Conservation (phyloP, 2,888 invertebrate genomes). For the Drosophila parthenogenetica region DNA sequence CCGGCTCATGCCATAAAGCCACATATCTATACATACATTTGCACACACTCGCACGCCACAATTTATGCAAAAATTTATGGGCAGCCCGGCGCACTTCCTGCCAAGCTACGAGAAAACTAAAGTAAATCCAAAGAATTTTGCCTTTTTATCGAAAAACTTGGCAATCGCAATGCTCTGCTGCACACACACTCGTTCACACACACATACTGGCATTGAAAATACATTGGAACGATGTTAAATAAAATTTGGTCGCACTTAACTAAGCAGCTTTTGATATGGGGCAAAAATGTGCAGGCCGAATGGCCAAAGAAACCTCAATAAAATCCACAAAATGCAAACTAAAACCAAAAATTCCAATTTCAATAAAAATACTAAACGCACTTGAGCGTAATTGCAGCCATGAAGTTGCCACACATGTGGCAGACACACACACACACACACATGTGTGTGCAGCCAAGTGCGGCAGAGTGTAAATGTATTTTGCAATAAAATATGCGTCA, state of each 20-base stretch:
- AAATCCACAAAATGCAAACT: constrained; percentile 41
- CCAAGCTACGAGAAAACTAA: constrained; percentile 23
- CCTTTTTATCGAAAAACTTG: constrained; percentile 73
- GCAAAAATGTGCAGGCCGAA: constrained; percentile 26
- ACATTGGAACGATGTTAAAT: constrained; percentile 60
- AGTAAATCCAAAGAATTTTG: constrained; percentile 51
- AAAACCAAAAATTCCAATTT: constrained; percentile 65
- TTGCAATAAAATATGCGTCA: constrained; percentile 70
- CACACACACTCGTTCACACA: constrained; percentile 36
- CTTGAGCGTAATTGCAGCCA: constrained; percentile 78
- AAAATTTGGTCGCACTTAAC: constrained; percentile 65
- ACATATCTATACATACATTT: constrained; percentile 15
- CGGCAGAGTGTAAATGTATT: constrained; percentile 53
- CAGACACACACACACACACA: background rate
- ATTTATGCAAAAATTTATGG: constrained; percentile 77
- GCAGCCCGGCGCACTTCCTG: constrained; percentile 66
- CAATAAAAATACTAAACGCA: constrained; percentile 74
- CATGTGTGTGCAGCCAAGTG: constrained; percentile 45
- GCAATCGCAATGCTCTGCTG: constrained; percentile 54
- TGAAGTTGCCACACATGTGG: constrained; percentile 30
- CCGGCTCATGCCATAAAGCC: constrained; percentile 67
- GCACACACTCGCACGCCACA: constrained; percentile 27
- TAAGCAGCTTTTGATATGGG: constrained; percentile 56
- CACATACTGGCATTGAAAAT: constrained; percentile 43
- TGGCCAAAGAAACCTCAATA: constrained; percentile 18